Percentiles rank a stretch among this genome's conserved stretches.
These are phyloP conservation scores for Halcyon malimbica DNA, from an alignment of 2,113 vertebrate genomes.

Conservation along the genomic window DNA sequence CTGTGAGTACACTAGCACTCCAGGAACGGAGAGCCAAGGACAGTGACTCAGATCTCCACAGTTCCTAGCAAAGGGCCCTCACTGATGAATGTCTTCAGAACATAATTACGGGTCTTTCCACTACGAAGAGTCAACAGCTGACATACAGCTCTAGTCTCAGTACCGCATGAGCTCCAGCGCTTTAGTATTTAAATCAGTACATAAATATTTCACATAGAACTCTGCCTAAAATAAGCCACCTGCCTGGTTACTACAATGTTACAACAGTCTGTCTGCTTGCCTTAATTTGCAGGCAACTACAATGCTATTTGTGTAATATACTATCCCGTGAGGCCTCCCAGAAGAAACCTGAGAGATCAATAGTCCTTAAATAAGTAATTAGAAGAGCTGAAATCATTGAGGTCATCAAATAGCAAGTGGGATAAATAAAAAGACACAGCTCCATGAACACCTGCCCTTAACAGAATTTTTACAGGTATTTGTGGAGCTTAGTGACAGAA, in stretches of 20 bases:
- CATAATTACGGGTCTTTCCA: not conserved
- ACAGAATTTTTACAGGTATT: not conserved
- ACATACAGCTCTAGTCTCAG: not conserved
- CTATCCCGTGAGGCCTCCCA: slow-evolving; percentile 40
- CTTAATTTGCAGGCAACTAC: not conserved
- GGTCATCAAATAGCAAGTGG: slow-evolving; percentile 46
- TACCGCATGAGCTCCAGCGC: not conserved
- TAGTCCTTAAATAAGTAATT: slow-evolving; percentile 79
- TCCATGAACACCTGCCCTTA: not conserved
- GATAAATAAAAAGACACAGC: slow-evolving; percentile 36
- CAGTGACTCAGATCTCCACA: not conserved
- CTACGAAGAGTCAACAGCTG: not conserved
- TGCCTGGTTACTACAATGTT: slow-evolving; percentile 60
- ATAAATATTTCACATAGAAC: slow-evolving; percentile 73
- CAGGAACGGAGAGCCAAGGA: not conserved
- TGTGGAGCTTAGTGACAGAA: not conserved
- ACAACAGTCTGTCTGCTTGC: slow-evolving; percentile 29
- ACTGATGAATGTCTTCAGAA: not conserved
- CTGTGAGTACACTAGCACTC: not conserved
- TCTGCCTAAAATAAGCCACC: slow-evolving; percentile 62
- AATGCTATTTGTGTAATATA: slow-evolving; percentile 51
- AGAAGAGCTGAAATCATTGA: slow-evolving; percentile 60
- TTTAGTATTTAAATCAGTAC: slow-evolving; percentile 65
- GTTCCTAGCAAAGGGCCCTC: not conserved
- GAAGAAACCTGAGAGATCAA: slow-evolving; percentile 69